Evolutionary conservation across 2,888 invertebrate species (phyloP), one percentile per base, ranked within the genome.

Genomic region (Pyrocoelia pectoralis): DNA sequence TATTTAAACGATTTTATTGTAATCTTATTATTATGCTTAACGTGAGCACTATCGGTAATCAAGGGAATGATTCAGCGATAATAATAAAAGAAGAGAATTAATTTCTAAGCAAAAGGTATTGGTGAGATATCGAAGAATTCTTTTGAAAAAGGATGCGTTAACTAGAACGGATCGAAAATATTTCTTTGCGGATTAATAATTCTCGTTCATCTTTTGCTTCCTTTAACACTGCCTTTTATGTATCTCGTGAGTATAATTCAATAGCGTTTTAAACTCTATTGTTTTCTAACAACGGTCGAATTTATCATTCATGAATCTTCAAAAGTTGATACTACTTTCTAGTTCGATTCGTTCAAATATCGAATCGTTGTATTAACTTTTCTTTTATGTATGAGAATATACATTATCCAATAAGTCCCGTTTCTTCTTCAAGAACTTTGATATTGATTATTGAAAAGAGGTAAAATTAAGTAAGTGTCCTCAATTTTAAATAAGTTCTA

Each of bases 41-140:
- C 33, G 33, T n/a, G 33, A 33, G n/a, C 33, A 33, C n/a, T 33
- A 2, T n/a, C 33, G 33, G 8, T 33, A 33, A 33, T 33, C 33
- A 33, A 33, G 33, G 8, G 33, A 33, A 33, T 33, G 33, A 33
- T n/a, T 33, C n/a, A n/a, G 33, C 33, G n/a, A 8, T 33, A n/a
- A 33, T 33, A 33, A 33, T 33, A 33, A 33, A 33, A 33, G 33
- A 33, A n/a, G 33, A 33, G 33, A 33, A n/a, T 33, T 33, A 33
- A 33, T 33, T 33, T 33, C 33, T 8, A n/a, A 33, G 33, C 33
- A 10, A 4, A 10, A n/a, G 2, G 33, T 33, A 33, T 33, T 33
- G 24, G 24, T 24, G 24, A 24, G 24, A 33, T 33, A 33, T n/a
- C 10, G n/a, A n/a, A n/a, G 33, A 33, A 33, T 33, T n/a, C 33